Base-by-base conservation (phyloP, 2,888 invertebrate genomes). In the Coelogynopora nodosa region DNA sequence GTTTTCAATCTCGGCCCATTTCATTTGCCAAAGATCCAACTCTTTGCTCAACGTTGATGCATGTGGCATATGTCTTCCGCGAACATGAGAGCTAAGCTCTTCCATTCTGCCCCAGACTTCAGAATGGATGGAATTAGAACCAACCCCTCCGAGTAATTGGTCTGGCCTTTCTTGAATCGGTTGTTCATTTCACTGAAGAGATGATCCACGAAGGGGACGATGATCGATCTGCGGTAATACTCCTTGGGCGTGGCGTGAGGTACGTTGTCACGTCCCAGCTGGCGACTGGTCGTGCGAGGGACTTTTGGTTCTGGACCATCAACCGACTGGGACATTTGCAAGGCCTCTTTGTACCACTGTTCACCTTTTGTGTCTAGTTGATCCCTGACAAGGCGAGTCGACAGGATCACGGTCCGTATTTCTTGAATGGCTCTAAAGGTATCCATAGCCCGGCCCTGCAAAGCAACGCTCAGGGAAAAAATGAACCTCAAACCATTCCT, bases 341-440 rank as follows among this genome's bases (percentile, higher is more conserved):
- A 74, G 74, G 74, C 27, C 74, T 74, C 74, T 74, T 74, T 23
- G 23, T 74, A 74, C 74, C 74, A 74, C 74, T 74, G 74, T 23
- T 74, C 74, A 74, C 74, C 27, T 74, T 74, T 74, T 74, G 74
- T 74, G 74, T 74, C 23, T 74, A 74, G 74, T 74, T 74, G 27
- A 74, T 74, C 23, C 74, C 74, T 74, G 74, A 74, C 74, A 74
- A 74, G 74, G 74, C 74, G 27, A 74, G 23, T 74, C 74, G 23
- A 74, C 74, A n/a, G 74, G 74, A 74, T 74, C 23, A 74, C 27
- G 23, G 74, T 74, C 74, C 74, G 27, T 23, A 74, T 74, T 74
- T 23, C 74, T 74, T 74, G 74, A 74, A 74, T 74, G 74, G 74
- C 74, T 74, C 74, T 74, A 74, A 74, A 74, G 74, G 74, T 74